Evolutionary conservation across 2,797 vertebrate species (phyloP).

Genomic region (Octomys mimax): DNA sequence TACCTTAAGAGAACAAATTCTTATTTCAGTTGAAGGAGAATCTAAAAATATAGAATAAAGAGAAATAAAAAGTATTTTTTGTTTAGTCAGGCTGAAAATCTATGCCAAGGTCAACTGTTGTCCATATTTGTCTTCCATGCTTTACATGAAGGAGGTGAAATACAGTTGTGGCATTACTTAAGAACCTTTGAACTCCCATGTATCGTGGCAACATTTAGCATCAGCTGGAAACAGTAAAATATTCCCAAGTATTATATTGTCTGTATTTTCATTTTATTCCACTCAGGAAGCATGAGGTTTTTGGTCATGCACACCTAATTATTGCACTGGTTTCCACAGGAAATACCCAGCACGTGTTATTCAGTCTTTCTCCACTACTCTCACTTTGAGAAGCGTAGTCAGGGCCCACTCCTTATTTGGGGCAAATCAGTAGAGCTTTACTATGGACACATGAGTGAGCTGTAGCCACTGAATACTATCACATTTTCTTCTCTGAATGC

Average conservation of each 20-base stretch:
- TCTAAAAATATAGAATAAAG: neutral
- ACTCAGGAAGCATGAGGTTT: neutral
- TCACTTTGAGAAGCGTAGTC: slow-evolving; percentile 9
- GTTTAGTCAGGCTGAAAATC: too few species aligned
- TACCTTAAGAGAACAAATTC: neutral
- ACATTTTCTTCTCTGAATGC: neutral
- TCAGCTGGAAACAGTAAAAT: neutral
- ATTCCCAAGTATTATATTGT: neutral
- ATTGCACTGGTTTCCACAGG: neutral
- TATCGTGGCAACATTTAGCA: neutral
- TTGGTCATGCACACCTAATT: neutral
- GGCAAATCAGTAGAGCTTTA: neutral
- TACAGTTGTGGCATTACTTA: neutral
- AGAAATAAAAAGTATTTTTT: neutral
- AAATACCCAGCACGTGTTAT: neutral
- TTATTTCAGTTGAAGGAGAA: neutral
- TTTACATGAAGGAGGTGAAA: neutral
- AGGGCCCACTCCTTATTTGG: neutral
- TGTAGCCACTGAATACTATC: neutral
- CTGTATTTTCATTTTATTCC: neutral
- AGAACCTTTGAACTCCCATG: neutral
- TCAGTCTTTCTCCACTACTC: neutral
- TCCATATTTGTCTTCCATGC: neutral
- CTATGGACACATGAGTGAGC: neutral
- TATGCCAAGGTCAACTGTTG: neutral